Evolutionary conservation across 2,888 invertebrate genomes (phyloP).

Genomic region (Exocentrus adspersus): DNA sequence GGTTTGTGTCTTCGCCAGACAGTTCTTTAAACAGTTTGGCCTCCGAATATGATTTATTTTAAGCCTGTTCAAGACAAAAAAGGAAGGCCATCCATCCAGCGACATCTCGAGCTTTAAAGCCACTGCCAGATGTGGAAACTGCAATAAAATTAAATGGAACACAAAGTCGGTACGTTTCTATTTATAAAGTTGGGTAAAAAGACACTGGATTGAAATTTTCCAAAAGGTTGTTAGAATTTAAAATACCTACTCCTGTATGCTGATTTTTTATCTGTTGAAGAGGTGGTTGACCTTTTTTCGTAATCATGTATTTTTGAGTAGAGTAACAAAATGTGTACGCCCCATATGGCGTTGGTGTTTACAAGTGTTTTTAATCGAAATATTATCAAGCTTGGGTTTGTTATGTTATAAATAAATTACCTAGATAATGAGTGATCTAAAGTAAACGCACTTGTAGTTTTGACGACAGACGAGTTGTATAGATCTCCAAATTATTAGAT

Average conservation of each 20-base stretch:
- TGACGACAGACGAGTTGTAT: background rate
- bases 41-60: conserved; percentile 22
- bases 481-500: no score
- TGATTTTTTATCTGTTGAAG: no score
- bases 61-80: background rate
- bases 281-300: background rate
- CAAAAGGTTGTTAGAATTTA: no score
- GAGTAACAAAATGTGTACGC: background rate
- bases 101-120: conserved; percentile 17
- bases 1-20: conserved; percentile 11
- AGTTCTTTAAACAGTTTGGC: conserved; percentile 2
- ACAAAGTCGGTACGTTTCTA: conserved; percentile 19
- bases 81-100: background rate
- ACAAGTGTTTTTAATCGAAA: background rate
- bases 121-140: conserved; percentile 16
- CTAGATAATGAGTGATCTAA: no score
- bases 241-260: no score
- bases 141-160: conserved; percentile 26
- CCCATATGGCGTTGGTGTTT: background rate
- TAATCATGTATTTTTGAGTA: background rate
- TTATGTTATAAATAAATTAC: background rate
- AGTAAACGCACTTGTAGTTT: background rate
- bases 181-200: conserved; percentile 17
- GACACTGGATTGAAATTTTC: background rate
- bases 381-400: background rate